Percentiles rank a stretch among this genome's conserved stretches.
These are phyloP conservation scores for Julus scanicus DNA, from an alignment of 2,888 invertebrate genomes.

Conservation along the genomic window DNA sequence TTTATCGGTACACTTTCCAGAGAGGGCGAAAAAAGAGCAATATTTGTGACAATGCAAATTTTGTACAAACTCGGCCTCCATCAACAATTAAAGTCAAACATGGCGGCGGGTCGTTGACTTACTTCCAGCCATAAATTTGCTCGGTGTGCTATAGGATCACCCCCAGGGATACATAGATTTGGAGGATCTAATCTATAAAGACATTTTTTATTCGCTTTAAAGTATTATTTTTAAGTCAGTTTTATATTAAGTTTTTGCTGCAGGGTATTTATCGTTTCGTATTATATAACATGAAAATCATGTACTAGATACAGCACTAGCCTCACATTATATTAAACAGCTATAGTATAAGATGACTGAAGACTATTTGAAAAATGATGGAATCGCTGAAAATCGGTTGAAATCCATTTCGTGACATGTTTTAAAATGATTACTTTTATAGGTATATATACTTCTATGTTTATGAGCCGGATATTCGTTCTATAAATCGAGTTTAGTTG, in stretches of 20 bases:
- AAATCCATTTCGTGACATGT: too few species aligned
- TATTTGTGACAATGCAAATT: slow-evolving; percentile 20
- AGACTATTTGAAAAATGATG: too few species aligned
- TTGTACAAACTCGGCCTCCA: not conserved
- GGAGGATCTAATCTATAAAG: not conserved
- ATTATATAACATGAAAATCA: not conserved
- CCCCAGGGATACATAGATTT: not conserved
- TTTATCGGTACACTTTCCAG: not conserved
- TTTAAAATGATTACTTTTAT: too few species aligned
- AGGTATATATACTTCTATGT: too few species aligned
- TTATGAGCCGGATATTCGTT: too few species aligned
- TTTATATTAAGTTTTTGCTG: not conserved
- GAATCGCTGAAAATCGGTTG: too few species aligned
- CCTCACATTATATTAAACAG: too few species aligned
- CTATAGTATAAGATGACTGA: too few species aligned
- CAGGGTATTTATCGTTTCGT: not conserved
- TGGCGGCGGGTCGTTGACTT: slow-evolving; percentile 1
- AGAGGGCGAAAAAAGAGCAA: not conserved
- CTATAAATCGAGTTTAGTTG: too few species aligned
- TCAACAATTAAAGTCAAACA: not conserved
- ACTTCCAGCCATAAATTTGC: not conserved
- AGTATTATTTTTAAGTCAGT: not conserved
- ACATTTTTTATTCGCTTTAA: not conserved
- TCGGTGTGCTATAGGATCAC: not conserved
- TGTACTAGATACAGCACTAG: not conserved